Percentiles rank a stretch among this genome's conserved stretches.
Evolutionary conservation across 2,113 vertebrate genomes (phyloP).

Genomic region (Forbesichthys agassizii): DNA sequence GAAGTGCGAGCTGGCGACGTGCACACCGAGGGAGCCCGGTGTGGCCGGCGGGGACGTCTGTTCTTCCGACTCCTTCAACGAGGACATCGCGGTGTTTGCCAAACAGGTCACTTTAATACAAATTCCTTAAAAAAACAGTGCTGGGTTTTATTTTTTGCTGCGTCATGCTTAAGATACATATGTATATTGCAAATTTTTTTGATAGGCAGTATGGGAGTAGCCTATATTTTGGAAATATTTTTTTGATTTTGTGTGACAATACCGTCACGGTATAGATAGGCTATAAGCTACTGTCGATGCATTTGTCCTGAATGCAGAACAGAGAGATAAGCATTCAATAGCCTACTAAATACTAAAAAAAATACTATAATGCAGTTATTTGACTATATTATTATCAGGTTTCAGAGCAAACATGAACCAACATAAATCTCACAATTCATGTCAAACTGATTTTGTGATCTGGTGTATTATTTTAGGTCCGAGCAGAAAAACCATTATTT

Average conservation of each 20-base stretch:
- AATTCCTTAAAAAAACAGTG: background rate
- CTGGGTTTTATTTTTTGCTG: constrained; percentile 14
- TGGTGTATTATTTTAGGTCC: constrained; percentile 81
- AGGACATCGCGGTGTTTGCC: constrained; percentile 99
- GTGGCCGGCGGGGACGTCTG: constrained; percentile 99
- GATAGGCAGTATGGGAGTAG: background rate
- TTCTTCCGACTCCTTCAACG: constrained; percentile 99
- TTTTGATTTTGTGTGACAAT: background rate
- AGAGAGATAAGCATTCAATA: background rate
- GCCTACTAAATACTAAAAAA: too few relatives aligned
- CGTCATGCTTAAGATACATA: constrained; percentile 12
- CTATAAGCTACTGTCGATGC: background rate
- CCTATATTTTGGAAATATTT: background rate
- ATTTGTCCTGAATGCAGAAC: background rate
- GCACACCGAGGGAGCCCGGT: constrained; percentile 96
- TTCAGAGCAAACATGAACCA: background rate
- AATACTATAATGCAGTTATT: too few relatives aligned
- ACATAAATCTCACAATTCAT: constrained; percentile 13
- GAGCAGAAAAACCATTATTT: constrained; percentile 98
- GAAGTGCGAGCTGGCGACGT: constrained; percentile 99
- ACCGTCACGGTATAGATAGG: background rate
- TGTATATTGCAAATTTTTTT: constrained; percentile 10
- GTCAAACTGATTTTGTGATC: constrained; percentile 55
- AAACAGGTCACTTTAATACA: constrained; percentile 87
- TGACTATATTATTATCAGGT: background rate